Base-by-base conservation (phyloP, 2,888 invertebrate genomes). In the Cataglyphis altisquamis region DNA sequence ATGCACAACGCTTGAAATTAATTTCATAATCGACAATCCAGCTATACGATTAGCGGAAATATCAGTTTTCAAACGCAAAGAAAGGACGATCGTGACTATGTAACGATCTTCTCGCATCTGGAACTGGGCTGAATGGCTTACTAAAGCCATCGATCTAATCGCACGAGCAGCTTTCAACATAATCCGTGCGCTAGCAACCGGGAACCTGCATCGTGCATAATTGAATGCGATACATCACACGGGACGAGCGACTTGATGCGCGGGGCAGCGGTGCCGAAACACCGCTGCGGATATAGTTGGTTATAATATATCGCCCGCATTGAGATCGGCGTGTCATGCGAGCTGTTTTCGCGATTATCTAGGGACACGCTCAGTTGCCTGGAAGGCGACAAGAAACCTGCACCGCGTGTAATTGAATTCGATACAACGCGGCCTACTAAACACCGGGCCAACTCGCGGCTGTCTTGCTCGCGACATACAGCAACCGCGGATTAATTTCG, bases 311-410 rank as follows among this genome's bases (percentile, higher is more conserved):
- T 80, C 73, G 78, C 60, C 73, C 73, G 45, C 32, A 73, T 60
- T 32, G 60, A 84, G 72, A 82, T 73, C 82, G 48, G 55, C 62
- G 41, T 83, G 84, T 82, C 84, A 74, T 55, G 82, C 84, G 84
- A 84, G 74, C 57, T 67, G 84, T 83, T 83, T 83, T 84, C 74
- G 84, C 83, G 84, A 83, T 84, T 83, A 84, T 83, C 72, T 39
- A 48, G 73, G 83, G 74, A 74, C 57, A 67, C 57, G 82, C 66
- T 78, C 32, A 32, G 64, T 60, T 45, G 78, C 45, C 60, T 60
- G 78, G 32, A 45, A 80, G 70, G 68, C 70, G 70, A 70, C 78
- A 70, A 80, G 78, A 80, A 80, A 80, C 70, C 60, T 60, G 68
- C 45, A 21, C 32, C 78, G 41, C 67, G 45, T 70, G 70, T 70